A percentile compares a stretch with the other conserved stretches of the same genome.
Conservation (phyloP, 1,140 invertebrate species). For the Drosophila trapezifrons region DNA sequence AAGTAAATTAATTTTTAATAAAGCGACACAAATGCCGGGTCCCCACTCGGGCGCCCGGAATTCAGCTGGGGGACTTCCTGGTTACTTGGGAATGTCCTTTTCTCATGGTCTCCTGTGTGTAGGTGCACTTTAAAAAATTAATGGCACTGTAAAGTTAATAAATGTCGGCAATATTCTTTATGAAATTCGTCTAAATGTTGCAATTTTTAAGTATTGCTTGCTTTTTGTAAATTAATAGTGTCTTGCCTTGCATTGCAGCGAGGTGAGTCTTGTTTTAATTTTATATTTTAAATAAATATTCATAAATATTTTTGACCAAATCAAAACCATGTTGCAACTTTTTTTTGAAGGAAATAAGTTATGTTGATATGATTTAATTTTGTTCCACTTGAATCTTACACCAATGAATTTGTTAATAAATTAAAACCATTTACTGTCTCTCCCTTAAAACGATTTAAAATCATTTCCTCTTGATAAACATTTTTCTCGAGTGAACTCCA, state of each 20-base stretch:
- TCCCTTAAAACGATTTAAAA: neutral
- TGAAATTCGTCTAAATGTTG: neutral
- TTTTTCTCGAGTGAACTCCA: neutral
- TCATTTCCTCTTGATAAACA: neutral
- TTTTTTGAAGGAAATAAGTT: no score
- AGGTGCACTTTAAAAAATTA: conserved; percentile 1
- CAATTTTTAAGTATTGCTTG: neutral
- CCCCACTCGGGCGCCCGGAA: neutral
- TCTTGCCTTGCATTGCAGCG: no score
- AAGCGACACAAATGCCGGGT: conserved; percentile 63
- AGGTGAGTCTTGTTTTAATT: no score
- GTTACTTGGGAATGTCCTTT: conserved; percentile 21
- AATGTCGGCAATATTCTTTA: no score
- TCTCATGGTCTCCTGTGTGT: conserved; percentile 11
- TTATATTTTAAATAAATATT: neutral
- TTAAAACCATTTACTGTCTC: no score
- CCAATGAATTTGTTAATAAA: no score
- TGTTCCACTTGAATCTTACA: no score
- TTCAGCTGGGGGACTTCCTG: conserved; percentile 19
- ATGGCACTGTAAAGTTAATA: neutral
- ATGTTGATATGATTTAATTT: no score
- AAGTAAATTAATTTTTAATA: conserved; percentile 83
- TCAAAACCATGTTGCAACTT: no score
- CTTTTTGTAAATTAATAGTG: neutral
- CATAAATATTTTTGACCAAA: no score